Evolutionary conservation across 2,888 invertebrate genomes (phyloP), one percentile per base, ranked within the genome.

Genomic region (Orthosia gothica): DNA sequence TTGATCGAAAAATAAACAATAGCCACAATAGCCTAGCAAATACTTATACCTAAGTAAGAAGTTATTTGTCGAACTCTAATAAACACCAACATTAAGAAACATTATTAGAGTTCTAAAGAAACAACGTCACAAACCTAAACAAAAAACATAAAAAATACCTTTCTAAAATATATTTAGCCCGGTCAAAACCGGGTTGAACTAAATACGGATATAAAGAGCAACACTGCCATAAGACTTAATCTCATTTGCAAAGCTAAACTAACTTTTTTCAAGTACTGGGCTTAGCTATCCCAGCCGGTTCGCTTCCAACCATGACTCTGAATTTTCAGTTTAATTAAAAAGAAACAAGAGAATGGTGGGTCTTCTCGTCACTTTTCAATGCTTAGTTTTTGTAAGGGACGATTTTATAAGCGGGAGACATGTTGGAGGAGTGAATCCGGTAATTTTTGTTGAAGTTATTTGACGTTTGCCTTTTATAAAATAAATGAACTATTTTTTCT

Each of bases 271-370:
- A 90, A 92, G 88, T 83, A 67, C 62, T 26, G 88, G 89, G 89
- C 88, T 88, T 88, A 90, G 90, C 88, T 81, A 86, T 87, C 79
- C 84, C 85, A 81, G 81, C 86, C 84, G 83, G 89, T 89, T 88
- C 88, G 88, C 86, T 89, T 87, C 84, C 82, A 88, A 83, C 90
- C 90, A 90, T 92, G 93, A 92, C 91, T 94, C 90, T 91, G 92
- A 92, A 93, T 93, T 94, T 92, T 89, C 91, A 92, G 92, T 94
- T 95, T 95, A 95, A 95, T 95, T 95, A 95, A 96, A 96, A 92
- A 93, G 93, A 95, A 95, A 95, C 26, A 26, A 26, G 26, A 26
- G 26, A 26, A 26, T 26, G 26, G 26, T 26, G 26, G 26, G 26
- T 26, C 26, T 26, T 26, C 26, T 26, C 26, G 89, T 93, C 93